Evolutionary conservation across 2,888 invertebrate genomes (phyloP).

Genomic region (Stenodera caucasica): DNA sequence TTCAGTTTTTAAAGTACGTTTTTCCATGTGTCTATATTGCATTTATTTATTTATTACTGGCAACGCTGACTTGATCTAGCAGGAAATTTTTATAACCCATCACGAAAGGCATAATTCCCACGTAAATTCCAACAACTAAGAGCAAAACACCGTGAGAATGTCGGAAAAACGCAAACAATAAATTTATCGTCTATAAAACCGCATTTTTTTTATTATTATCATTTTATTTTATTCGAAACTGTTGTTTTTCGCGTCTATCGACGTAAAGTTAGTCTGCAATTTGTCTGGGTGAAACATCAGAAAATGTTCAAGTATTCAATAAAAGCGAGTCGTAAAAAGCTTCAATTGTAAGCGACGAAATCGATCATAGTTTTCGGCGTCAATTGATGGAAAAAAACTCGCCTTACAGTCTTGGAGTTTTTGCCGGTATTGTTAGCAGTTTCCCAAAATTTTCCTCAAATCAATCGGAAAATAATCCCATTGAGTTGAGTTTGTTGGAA

Average conservation of each 20-base stretch:
- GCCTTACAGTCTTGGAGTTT: too few relatives aligned
- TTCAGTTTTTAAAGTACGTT: neutral
- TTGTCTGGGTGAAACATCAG: slow-evolving; percentile 14
- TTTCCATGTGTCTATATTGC: neutral
- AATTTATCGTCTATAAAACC: slow-evolving; percentile 17
- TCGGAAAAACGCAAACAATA: slow-evolving; percentile 24
- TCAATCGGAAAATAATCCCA: too few relatives aligned
- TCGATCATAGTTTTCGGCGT: slow-evolving; percentile 19
- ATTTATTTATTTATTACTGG: too few relatives aligned
- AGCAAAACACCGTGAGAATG: slow-evolving; percentile 13
- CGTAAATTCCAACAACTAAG: slow-evolving; percentile 12
- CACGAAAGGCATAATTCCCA: slow-evolving; percentile 19
- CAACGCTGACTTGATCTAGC: too few relatives aligned
- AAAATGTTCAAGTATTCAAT: slow-evolving; percentile 29
- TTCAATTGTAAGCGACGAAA: slow-evolving; percentile 25
- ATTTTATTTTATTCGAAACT: neutral
- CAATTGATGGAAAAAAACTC: too few relatives aligned
- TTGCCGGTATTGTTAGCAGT: slow-evolving; percentile 22
- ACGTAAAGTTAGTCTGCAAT: neutral
- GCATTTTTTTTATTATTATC: neutral
- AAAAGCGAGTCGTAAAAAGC: slow-evolving; percentile 29
- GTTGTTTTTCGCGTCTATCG: too few relatives aligned
- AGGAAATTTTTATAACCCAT: neutral
- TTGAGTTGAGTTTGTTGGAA: too few relatives aligned
- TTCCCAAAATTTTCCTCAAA: neutral